Percentiles rank a stretch among this genome's conserved stretches.
Conservation (phyloP, 2,888 invertebrate genomes). For the Scelioninae gen. 1 region DNA sequence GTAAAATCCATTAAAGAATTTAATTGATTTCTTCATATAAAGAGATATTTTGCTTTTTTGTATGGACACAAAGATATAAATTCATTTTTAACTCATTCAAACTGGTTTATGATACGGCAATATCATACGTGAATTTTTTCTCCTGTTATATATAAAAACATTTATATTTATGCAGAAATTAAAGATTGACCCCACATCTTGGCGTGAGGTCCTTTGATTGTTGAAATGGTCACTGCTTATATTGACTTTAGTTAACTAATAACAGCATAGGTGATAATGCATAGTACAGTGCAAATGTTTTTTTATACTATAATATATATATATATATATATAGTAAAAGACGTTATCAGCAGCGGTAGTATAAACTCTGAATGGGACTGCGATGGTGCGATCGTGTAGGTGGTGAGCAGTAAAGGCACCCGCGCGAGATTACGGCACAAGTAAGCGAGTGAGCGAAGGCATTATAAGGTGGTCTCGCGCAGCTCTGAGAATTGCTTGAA, state of each 20-base stretch:
- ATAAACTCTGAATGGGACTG: slow-evolving; percentile 70
- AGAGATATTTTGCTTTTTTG: too few species aligned
- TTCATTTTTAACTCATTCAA: too few species aligned
- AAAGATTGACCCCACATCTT: too few species aligned
- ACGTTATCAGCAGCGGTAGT: slow-evolving; percentile 69
- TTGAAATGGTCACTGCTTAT: slow-evolving; percentile 59
- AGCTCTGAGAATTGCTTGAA: slow-evolving; percentile 74
- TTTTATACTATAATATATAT: too few species aligned
- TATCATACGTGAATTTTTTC: too few species aligned
- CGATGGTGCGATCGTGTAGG: slow-evolving; percentile 69
- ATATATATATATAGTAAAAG: slow-evolving; percentile 68
- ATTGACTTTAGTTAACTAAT: slow-evolving; percentile 62
- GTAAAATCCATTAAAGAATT: too few species aligned
- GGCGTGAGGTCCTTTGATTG: slow-evolving; percentile 21
- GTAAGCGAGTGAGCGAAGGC: slow-evolving; percentile 45
- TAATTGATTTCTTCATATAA: too few species aligned
- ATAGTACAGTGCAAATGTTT: slow-evolving; percentile 56
- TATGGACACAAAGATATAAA: too few species aligned
- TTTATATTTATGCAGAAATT: too few species aligned
- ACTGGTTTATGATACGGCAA: background rate
- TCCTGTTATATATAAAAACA: too few species aligned
- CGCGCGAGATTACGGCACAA: slow-evolving; percentile 68
- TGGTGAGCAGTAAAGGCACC: slow-evolving; percentile 71
- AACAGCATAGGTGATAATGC: slow-evolving; percentile 54
- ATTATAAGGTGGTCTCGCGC: slow-evolving; percentile 70